Percentiles rank a stretch among this genome's conserved stretches.
These are phyloP conservation scores for Poecilia wingei DNA, from an alignment of 2,797 vertebrate genomes.

Conservation along the genomic window DNA sequence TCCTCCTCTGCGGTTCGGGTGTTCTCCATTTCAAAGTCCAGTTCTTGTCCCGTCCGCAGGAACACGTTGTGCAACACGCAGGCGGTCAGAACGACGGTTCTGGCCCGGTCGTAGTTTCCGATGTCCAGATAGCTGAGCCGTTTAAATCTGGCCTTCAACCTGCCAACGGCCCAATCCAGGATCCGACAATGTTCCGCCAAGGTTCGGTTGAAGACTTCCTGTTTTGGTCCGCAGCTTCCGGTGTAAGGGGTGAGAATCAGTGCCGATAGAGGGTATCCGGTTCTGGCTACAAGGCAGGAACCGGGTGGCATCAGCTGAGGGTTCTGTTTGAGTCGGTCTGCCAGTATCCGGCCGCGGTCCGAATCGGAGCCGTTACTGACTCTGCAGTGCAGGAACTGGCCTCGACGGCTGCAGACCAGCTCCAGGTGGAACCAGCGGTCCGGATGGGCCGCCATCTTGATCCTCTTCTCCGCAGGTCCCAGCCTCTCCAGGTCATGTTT, in stretches of 20 bases:
- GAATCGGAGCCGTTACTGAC: conserved; percentile 68
- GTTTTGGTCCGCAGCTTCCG: conserved; percentile 43
- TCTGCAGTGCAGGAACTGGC: conserved; percentile 75
- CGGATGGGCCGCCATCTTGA: conserved; percentile 64
- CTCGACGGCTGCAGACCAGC: conserved; percentile 68
- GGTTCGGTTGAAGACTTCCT: conserved; percentile 74
- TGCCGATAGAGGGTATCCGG: conserved; percentile 70
- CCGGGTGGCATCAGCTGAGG: conserved; percentile 70
- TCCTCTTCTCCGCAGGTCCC: conserved; percentile 61
- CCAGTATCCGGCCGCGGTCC: conserved; percentile 61
- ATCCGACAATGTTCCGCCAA: conserved; percentile 65
- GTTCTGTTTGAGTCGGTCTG: conserved; percentile 59
- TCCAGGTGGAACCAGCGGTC: conserved; percentile 81
- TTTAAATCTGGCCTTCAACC: conserved; percentile 74
- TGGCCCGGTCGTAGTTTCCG: conserved; percentile 73
- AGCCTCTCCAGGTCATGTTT: conserved; percentile 63
- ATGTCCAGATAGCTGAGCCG: conserved; percentile 78
- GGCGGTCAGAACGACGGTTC: conserved; percentile 69
- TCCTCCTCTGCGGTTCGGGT: conserved; percentile 21
- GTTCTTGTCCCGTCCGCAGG: conserved; percentile 64
- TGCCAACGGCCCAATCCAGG: conserved; percentile 66
- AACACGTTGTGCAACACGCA: conserved; percentile 81
- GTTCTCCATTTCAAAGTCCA: conserved; percentile 46
- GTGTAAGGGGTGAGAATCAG: conserved; percentile 75
- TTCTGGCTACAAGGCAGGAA: conserved; percentile 71